Conservation (phyloP, 1,140 invertebrate genomes). For the Pentalonia nigronervosa region DNA sequence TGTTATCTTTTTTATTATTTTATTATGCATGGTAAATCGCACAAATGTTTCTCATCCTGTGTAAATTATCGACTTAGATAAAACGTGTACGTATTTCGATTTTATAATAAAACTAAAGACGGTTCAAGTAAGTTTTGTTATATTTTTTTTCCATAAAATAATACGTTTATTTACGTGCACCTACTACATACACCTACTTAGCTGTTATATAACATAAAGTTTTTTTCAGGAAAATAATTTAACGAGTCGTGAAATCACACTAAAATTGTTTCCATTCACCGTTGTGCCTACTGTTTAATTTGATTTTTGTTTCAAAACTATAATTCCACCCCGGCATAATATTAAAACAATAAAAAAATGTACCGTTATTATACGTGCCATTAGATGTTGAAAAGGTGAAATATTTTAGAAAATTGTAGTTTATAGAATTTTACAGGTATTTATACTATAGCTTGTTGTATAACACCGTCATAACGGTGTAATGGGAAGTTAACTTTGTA, state of each 20-base stretch:
- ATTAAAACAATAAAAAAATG: not conserved
- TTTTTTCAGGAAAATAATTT: not conserved
- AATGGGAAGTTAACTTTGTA: not conserved
- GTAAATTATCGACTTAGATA: not conserved
- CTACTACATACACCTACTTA: not conserved
- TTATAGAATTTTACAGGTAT: not conserved
- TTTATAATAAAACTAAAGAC: not conserved
- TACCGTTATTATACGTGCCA: not conserved
- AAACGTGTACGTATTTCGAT: not conserved
- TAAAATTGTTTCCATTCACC: not conserved
- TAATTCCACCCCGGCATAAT: not conserved
- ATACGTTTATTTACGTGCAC: not conserved
- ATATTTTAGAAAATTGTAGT: constrained; percentile 11
- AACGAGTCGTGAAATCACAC: not conserved
- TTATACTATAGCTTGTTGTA: not conserved
- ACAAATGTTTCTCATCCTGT: not conserved
- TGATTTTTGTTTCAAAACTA: not conserved
- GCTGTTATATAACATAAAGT: not conserved
- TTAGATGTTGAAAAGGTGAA: not conserved
- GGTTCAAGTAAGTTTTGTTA: not conserved
- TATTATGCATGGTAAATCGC: not conserved
- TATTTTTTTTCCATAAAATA: not conserved
- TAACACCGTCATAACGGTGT: not conserved
- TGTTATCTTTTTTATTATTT: not conserved
- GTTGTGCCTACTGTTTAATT: not conserved